phyloP scores from a whole-genome alignment of 92 coral and sea anemone species.

The Zoanthus sansibaricus region DNA sequence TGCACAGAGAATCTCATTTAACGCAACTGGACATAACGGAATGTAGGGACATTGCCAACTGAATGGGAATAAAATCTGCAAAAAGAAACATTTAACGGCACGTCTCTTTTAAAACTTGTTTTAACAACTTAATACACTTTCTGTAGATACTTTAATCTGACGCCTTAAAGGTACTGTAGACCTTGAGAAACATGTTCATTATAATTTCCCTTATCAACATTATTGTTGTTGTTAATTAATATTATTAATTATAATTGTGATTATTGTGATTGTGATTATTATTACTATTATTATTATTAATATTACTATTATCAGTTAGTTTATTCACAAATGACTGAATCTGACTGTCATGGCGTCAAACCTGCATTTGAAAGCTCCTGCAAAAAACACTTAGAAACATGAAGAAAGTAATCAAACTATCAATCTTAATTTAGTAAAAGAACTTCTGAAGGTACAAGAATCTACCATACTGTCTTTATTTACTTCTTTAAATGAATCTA shows the following conservation, averaged over 20 bases:
- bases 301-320: too few relatives aligned
- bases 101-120: too few relatives aligned
- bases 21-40: slow-evolving; percentile 95
- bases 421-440: slow-evolving; percentile 24
- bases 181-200: too few relatives aligned
- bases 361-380: slow-evolving; percentile 1
- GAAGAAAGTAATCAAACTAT: background rate
- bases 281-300: too few relatives aligned
- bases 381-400: slow-evolving; percentile 1
- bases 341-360: background rate
- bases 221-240: too few relatives aligned
- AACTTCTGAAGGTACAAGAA: slow-evolving; percentile 44
- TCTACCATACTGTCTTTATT: slow-evolving; percentile 21
- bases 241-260: too few relatives aligned
- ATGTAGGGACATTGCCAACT: slow-evolving; percentile 98
- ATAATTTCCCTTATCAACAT: too few relatives aligned
- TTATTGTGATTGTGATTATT: too few relatives aligned
- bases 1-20: slow-evolving; percentile 89
- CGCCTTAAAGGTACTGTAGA: too few relatives aligned
- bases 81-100: background rate
- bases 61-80: slow-evolving; percentile 91
- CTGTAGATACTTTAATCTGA: too few relatives aligned
- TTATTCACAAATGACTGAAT: too few relatives aligned
- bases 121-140: too few relatives aligned
- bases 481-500: slow-evolving; percentile 1